These are phyloP conservation scores for Zaprionus ghesquierei DNA, from an alignment of 1,140 invertebrate species.

Conservation along the genomic window DNA sequence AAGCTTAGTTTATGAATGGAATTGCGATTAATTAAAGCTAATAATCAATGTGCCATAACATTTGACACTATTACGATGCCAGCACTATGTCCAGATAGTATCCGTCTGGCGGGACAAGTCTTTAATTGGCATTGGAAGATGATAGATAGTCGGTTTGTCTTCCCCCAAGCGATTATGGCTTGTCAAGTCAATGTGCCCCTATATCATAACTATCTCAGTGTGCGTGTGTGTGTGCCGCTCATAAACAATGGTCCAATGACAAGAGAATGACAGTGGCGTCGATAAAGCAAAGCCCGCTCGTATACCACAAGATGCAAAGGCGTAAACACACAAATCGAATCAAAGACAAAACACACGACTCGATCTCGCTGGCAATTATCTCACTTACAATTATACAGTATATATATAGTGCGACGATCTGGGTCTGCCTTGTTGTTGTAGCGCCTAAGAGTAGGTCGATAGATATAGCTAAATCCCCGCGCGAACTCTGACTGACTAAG, in stretches of 20 bases:
- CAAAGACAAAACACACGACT: slow-evolving; percentile 47
- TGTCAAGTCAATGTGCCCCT: neutral
- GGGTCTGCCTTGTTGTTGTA: slow-evolving; percentile 1
- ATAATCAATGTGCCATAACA: neutral
- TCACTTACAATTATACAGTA: neutral
- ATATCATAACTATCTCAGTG: slow-evolving; percentile 7
- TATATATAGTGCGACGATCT: neutral
- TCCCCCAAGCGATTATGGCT: neutral
- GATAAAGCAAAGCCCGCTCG: slow-evolving; percentile 53
- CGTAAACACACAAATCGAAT: slow-evolving; percentile 24
- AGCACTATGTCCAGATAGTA: neutral
- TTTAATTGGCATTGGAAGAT: neutral
- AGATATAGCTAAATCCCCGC: slow-evolving; percentile 36
- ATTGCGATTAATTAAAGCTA: slow-evolving; percentile 42
- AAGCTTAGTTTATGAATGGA: slow-evolving; percentile 38
- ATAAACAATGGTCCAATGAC: slow-evolving; percentile 69
- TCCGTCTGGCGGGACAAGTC: neutral
- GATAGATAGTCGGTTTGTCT: neutral
- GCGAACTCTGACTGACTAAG: slow-evolving; percentile 17
- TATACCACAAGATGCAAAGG: slow-evolving; percentile 30
- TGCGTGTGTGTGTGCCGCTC: slow-evolving; percentile 21
- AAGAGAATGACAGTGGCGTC: slow-evolving; percentile 61
- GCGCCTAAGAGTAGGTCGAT: slow-evolving; percentile 56
- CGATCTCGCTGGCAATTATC: slow-evolving; percentile 37
- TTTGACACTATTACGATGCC: too few species aligned